Percentiles rank a stretch among this genome's conserved stretches.
Evolutionary conservation across 2,888 invertebrate genomes (phyloP).

Genomic region (Athalia rosae): DNA sequence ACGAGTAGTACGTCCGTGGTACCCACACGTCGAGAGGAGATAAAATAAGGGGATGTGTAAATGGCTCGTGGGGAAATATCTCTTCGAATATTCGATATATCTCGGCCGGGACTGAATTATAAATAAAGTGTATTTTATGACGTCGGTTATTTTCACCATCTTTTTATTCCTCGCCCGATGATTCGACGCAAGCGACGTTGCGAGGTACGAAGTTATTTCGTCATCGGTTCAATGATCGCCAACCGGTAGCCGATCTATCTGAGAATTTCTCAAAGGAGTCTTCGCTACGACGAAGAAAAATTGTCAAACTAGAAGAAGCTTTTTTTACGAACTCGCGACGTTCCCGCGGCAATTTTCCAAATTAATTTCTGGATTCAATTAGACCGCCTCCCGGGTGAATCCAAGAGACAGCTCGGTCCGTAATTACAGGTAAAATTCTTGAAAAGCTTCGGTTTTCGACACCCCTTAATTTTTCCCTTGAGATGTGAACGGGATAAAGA

Average conservation of each 20-base stretch:
- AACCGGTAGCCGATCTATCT: neutral
- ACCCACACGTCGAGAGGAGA: neutral
- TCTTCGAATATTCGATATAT: slow-evolving; percentile 28
- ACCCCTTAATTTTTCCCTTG: too few relatives aligned
- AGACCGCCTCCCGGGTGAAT: neutral
- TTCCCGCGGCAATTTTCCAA: slow-evolving; percentile 16
- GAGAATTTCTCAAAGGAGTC: too few relatives aligned
- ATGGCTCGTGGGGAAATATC: slow-evolving; percentile 24
- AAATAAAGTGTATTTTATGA: slow-evolving; percentile 30
- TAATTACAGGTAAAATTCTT: neutral
- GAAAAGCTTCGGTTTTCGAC: neutral
- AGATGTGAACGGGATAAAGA: too few relatives aligned
- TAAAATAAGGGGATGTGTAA: slow-evolving; percentile 28
- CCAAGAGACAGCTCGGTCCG: too few relatives aligned
- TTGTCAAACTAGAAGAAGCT: neutral
- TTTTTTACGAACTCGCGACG: neutral
- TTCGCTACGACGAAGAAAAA: neutral
- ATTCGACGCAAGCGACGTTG: too few relatives aligned
- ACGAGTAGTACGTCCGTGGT: neutral
- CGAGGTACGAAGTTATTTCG: neutral
- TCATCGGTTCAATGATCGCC: neutral
- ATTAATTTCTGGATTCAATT: slow-evolving; percentile 25
- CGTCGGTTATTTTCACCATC: neutral
- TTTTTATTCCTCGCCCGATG: neutral
- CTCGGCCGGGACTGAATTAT: slow-evolving; percentile 5